phyloP scores from a whole-genome alignment of 2,113 vertebrate genomes.

The Machaerirhynchus nigripectus region DNA sequence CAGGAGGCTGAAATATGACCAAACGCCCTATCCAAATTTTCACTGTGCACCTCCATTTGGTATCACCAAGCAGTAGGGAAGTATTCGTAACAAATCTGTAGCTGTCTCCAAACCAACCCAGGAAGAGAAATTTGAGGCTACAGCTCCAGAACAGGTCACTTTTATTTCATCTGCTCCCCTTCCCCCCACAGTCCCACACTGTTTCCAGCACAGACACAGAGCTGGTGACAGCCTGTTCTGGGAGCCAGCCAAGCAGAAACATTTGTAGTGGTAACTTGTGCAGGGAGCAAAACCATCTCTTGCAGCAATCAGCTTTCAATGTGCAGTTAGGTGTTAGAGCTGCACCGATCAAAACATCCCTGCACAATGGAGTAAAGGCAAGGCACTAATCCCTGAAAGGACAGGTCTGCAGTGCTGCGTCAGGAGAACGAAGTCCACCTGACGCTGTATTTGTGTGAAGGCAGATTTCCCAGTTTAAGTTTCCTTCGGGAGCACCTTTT shows the following conservation, averaged over 20 bases:
- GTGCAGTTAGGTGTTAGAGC: not conserved
- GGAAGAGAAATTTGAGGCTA: not conserved
- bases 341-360: constrained; percentile 28
- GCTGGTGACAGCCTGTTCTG: not conserved
- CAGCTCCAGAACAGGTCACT: not conserved
- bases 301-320: not conserved
- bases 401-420: not conserved
- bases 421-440: not conserved
- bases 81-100: not conserved
- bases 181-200: not conserved
- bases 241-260: not conserved
- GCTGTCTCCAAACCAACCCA: not conserved
- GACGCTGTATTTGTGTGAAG: not conserved
- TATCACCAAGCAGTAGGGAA: not conserved
- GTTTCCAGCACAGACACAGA: not conserved
- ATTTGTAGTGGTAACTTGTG: not conserved
- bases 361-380: constrained; percentile 5
- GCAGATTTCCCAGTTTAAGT: not conserved
- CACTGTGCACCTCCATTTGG: not conserved
- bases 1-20: not conserved
- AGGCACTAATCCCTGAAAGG: not conserved
- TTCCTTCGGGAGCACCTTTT: not conserved
- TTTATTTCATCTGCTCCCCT: not conserved
- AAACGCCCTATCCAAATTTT: not conserved
- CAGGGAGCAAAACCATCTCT: constrained; percentile 2